These are phyloP conservation scores for Colaptes auratus DNA, from an alignment of 2,113 vertebrate species.

Conservation along the genomic window DNA sequence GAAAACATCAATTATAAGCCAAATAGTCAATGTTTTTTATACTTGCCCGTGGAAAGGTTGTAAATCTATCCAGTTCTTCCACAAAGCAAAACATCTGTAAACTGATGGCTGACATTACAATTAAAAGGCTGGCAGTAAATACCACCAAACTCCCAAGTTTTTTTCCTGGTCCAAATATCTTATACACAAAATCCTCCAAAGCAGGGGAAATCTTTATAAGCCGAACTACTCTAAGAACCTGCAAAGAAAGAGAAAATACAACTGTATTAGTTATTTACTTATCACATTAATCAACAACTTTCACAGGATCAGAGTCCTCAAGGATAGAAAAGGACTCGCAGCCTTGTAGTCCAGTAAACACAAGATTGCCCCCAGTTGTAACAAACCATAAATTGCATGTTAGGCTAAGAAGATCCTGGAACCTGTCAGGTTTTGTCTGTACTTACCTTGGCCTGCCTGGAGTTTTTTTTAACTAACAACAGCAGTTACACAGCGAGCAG, in stretches of 20 bases:
- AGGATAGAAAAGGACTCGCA: neutral
- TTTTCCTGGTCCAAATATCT: slow-evolving; percentile 98
- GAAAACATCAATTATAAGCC: neutral
- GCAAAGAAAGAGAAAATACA: slow-evolving; percentile 30
- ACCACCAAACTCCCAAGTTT: slow-evolving; percentile 97
- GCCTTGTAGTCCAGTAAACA: neutral
- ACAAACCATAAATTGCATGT: neutral
- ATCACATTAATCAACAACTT: neutral
- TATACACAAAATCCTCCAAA: slow-evolving; percentile 98
- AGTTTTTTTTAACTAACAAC: neutral
- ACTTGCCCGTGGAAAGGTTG: slow-evolving; percentile 96
- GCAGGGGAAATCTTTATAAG: slow-evolving; percentile 99
- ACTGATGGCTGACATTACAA: slow-evolving; percentile 99
- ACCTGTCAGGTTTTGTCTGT: neutral
- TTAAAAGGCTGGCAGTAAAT: slow-evolving; percentile 97
- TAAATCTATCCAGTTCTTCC: slow-evolving; percentile 96
- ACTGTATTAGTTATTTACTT: neutral
- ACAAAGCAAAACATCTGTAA: slow-evolving; percentile 99
- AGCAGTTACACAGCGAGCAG: neutral
- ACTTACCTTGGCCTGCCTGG: neutral
- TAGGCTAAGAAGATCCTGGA: neutral
- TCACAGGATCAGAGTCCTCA: neutral
- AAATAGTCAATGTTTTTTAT: neutral
- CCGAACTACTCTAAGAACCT: slow-evolving; percentile 97
- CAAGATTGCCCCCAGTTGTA: neutral